phyloP scores from a whole-genome alignment of 2,888 invertebrate species.

The Temnothorax rugatulus region DNA sequence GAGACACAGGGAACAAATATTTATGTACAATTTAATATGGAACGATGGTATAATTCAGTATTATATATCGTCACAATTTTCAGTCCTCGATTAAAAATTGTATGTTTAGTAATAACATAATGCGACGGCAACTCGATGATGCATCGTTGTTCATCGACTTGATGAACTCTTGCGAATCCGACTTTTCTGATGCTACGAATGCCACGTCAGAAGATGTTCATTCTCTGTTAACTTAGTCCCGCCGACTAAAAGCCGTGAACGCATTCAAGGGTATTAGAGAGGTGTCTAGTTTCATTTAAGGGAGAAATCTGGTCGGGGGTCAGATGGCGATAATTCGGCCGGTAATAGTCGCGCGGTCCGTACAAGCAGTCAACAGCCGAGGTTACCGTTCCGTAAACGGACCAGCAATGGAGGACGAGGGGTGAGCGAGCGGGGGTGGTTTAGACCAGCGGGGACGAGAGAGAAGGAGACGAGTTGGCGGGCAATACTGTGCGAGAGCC shows the following conservation, averaged over 20 bases:
- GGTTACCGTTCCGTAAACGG: conserved; percentile 58
- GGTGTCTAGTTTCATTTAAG: conserved; percentile 77
- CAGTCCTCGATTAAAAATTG: background rate
- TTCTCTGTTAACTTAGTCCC: background rate
- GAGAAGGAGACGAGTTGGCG: conserved; percentile 11
- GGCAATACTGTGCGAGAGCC: conserved; percentile 39
- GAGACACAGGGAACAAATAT: background rate
- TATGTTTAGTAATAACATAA: background rate
- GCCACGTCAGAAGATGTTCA: background rate
- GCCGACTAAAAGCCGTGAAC: conserved; percentile 70
- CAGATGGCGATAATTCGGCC: conserved; percentile 76
- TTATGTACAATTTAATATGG: conserved; percentile 9
- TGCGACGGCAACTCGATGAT: background rate
- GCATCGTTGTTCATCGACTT: background rate
- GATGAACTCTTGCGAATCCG: background rate
- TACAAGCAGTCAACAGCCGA: conserved; percentile 68
- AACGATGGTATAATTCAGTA: conserved; percentile 5
- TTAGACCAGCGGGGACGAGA: background rate
- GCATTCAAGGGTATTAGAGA: conserved; percentile 67
- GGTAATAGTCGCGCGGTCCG: conserved; percentile 71
- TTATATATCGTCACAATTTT: background rate
- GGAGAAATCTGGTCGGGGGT: conserved; percentile 66
- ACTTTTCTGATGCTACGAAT: background rate
- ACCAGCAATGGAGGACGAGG: conserved; percentile 21
- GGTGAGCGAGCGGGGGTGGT: conserved; percentile 1